Conservation (phyloP, 2,113 vertebrate genomes). For the Todiramphus chloris region DNA sequence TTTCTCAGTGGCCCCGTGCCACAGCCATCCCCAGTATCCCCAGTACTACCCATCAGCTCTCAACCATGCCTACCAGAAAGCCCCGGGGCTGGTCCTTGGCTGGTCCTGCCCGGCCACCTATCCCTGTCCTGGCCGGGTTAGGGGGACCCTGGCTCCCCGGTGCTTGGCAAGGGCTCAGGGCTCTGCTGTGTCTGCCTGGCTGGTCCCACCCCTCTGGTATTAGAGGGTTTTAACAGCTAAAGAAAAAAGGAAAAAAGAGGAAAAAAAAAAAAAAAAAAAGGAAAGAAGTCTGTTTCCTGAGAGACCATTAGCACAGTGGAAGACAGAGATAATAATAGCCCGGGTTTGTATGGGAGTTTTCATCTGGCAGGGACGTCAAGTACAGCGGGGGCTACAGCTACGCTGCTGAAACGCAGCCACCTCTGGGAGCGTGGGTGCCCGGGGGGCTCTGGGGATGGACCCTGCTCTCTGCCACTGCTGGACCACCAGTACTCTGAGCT, state of each 20-base stretch:
- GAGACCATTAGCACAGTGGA: constrained; percentile 55
- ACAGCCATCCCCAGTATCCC: neutral
- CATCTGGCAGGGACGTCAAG: neutral
- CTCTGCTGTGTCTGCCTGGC: neutral
- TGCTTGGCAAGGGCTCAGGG: rapidly evolving
- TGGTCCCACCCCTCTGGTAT: rapidly evolving
- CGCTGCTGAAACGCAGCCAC: neutral
- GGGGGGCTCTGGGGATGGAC: neutral
- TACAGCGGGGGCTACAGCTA: neutral
- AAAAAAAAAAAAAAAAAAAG: neutral
- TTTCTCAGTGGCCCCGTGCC: neutral
- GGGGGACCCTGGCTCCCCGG: neutral
- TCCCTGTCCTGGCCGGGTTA: neutral
- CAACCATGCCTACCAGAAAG: neutral
- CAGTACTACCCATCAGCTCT: neutral
- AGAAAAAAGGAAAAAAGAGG: neutral
- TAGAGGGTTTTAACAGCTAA: neutral
- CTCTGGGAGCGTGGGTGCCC: neutral
- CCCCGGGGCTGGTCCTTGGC: neutral
- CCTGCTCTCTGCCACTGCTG: neutral
- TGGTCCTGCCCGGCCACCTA: neutral
- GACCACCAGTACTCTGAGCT: neutral
- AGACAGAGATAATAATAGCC: constrained; percentile 51
- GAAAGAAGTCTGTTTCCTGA: constrained; percentile 18
- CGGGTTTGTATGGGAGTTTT: constrained; percentile 14